Evolutionary conservation across 30 jellyfish, hydroid and myxozoan species (phyloP), one percentile per base, ranked within the genome.

Genomic region (Rhopilema esculentum): DNA sequence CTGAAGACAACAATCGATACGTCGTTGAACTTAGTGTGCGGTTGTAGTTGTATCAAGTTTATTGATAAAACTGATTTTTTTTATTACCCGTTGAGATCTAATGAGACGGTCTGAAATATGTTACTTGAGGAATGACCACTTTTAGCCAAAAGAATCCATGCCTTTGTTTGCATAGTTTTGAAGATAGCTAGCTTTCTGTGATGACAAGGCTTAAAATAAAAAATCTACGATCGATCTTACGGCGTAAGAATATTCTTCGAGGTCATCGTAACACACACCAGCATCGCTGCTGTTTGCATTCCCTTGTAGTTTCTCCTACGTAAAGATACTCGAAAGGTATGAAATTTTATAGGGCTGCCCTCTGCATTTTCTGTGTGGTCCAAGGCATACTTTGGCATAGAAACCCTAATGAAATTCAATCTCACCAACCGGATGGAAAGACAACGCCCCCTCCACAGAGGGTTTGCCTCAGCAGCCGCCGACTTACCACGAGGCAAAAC

Each of bases 391-490:
- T 40, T 40, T 12, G 57, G 12, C 12, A 6, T 49, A 67, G 33
- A 28, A 26, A 67, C 78, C 78, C 28, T 67, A 67, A 67, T 67
- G 22, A 67, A 26, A 67, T 67, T 26, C 57, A 8, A 15, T 1
- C 33, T 1, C 6, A 24, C 49, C 50, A 26, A 21, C 78, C 78
- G 78, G 78, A 67, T 67, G 78, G 49, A 33, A 24, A 21, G 78
- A 49, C n/a, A 15, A 67, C 78, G 78, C 78, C 78, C 78, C 33
- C 78, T 24, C 23, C 49, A n/a, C 16, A 67, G 33, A 20, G 32
- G 32, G 49, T 20, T 8, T 26, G 32, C 78, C 49, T 15, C 50
- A 67, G 18, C 78, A 2, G 33, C 22, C 49, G 2, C 78, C 78
- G 78, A 67, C 49, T 67, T 33, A 26, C 78, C 78, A 67, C 49